These are phyloP conservation scores for Pelagia noctiluca DNA, from an alignment of 30 jellyfish, hydroid and myxozoan genomes.

Conservation along the genomic window DNA sequence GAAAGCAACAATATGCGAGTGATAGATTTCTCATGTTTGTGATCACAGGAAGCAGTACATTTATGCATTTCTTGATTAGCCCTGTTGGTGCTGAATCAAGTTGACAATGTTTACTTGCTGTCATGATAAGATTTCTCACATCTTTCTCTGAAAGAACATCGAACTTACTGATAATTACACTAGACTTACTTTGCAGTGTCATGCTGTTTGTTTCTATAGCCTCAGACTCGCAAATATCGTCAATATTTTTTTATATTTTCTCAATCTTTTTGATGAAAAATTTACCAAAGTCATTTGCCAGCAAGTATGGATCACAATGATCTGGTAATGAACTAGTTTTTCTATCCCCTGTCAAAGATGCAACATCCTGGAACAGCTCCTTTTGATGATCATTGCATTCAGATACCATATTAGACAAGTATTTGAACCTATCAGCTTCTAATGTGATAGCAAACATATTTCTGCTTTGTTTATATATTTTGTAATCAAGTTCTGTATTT, in stretches of 20 bases:
- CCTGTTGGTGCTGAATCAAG: constrained; percentile 55
- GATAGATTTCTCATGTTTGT: constrained; percentile 32
- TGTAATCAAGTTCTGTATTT: no score
- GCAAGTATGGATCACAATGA: constrained; percentile 60
- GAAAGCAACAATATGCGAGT: constrained; percentile 2
- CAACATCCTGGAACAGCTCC: constrained; percentile 67
- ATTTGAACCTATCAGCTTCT: constrained; percentile 48
- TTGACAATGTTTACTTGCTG: constrained; percentile 30
- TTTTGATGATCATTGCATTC: constrained; percentile 47
- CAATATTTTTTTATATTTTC: constrained; percentile 29
- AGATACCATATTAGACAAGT: constrained; percentile 27
- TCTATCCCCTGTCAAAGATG: constrained; percentile 54
- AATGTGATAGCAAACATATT: constrained; percentile 48
- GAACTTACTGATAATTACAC: constrained; percentile 20
- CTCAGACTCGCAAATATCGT: constrained; percentile 19
- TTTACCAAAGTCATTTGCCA: constrained; percentile 53
- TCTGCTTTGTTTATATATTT: constrained; percentile 26
- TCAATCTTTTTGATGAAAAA: constrained; percentile 51
- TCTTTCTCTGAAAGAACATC: constrained; percentile 45
- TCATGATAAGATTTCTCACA: constrained; percentile 34
- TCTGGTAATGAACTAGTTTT: constrained; percentile 52
- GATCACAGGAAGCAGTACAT: constrained; percentile 41
- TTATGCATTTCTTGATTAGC: constrained; percentile 49
- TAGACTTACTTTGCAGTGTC: background rate
- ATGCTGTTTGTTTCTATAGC: background rate